Evolutionary conservation across 2,888 invertebrate species (phyloP).

Genomic region (Epicampocera succincta): DNA sequence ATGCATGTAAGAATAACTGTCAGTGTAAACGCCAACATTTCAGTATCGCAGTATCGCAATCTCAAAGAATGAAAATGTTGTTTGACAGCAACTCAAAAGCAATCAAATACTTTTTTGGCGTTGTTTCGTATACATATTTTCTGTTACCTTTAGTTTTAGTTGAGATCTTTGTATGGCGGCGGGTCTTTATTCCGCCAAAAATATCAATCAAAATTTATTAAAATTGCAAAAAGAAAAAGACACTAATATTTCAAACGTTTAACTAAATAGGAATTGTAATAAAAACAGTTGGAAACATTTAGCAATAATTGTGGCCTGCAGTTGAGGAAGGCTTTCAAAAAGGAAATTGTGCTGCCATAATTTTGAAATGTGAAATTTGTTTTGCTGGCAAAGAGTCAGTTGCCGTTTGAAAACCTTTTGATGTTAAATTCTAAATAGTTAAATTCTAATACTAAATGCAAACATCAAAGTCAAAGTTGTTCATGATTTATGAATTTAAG

Average conservation of each 20-base stretch:
- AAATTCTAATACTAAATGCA: too few species aligned
- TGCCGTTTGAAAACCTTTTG: too few species aligned
- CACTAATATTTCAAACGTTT: slow-evolving; percentile 15
- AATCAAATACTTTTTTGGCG: slow-evolving; percentile 31
- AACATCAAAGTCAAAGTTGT: too few species aligned
- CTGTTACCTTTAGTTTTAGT: slow-evolving; percentile 23
- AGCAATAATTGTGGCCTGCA: neutral
- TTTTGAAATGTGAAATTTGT: neutral
- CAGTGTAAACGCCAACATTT: neutral
- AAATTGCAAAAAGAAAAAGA: slow-evolving; percentile 4
- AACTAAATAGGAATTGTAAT: neutral
- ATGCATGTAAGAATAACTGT: neutral
- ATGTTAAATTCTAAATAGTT: too few species aligned
- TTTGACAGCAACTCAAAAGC: slow-evolving; percentile 43
- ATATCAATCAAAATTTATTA: slow-evolving; percentile 48
- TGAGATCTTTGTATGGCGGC: neutral
- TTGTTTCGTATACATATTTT: slow-evolving; percentile 1
- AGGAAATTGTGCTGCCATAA: neutral
- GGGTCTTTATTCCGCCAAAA: neutral
- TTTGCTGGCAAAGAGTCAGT: too few species aligned
- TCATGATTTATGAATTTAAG: too few species aligned
- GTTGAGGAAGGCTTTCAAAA: neutral
- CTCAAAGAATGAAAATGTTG: slow-evolving; percentile 23
- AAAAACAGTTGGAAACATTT: neutral
- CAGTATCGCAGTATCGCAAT: neutral